These are phyloP conservation scores for Perca schrenkii DNA, from an alignment of 2,113 vertebrate species.

Conservation along the genomic window DNA sequence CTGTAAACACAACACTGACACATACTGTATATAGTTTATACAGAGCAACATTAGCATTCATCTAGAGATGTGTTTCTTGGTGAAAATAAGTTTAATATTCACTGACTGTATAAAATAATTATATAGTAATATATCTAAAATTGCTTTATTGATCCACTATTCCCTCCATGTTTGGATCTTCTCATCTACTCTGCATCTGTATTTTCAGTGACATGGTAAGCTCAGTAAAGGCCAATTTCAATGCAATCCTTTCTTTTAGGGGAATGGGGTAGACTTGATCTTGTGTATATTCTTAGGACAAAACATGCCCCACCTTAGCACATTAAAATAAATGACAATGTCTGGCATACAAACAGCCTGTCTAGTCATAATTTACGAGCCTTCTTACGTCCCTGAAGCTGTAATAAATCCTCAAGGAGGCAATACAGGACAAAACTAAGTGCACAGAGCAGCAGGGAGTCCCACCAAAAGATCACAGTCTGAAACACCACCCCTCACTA, in stretches of 20 bases:
- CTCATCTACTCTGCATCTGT: not conserved
- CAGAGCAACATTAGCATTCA: not conserved
- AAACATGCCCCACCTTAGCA: not conserved
- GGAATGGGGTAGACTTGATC: not conserved
- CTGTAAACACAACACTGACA: not conserved
- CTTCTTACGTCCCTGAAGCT: not conserved
- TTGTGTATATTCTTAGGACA: not conserved
- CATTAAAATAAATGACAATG: not conserved
- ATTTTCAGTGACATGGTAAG: not conserved
- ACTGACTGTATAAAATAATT: not conserved
- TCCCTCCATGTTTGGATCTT: not conserved
- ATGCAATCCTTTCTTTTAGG: too few relatives aligned
- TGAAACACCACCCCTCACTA: not conserved
- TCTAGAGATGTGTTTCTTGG: not conserved
- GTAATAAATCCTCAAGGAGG: constrained; percentile 7
- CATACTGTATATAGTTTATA: not conserved
- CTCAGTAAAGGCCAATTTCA: not conserved
- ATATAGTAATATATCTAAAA: not conserved
- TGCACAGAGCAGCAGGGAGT: not conserved
- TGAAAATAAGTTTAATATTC: not conserved
- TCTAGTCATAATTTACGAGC: not conserved
- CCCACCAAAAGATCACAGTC: too few relatives aligned
- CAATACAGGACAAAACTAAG: constrained; percentile 1
- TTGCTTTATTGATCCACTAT: not conserved
- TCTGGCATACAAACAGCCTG: not conserved